Base-by-base conservation (phyloP, 1,140 invertebrate genomes). In the Procambarus virginalis region DNA sequence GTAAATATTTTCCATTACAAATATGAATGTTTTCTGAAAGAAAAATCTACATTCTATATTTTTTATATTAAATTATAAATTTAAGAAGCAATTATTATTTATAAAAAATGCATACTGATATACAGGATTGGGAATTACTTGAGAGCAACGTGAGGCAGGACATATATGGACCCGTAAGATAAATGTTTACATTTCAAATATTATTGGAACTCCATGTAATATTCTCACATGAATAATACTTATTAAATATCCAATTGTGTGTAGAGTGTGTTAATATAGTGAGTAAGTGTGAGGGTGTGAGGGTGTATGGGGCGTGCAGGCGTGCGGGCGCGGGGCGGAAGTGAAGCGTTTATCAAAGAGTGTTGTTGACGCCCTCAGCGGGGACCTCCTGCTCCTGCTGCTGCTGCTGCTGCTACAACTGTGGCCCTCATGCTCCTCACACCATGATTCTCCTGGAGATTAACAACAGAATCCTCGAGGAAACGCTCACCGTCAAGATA, bases 361-460 rank as follows among this genome's bases (percentile, higher is more conserved):
- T 77, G 34, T 34, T 34, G 34, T 34, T 34, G 87, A 78, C 81
- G 81, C 81, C 81, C 81, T 70, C 68, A 14, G 8, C 55, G 75
- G 22, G 46, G 49, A 70, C 70, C 58, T 78, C 58, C 34, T 9
- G 49, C 48, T 49, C 17, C 48, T 81, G 9, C 64, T 73, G n/a
- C 34, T 34, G 64, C 34, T 34, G 14, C 55, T 55, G 12, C 12
- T 55, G 8, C 51, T 12, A 34, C 34, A 34, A 34, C 34, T 34
- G 34, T 48, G 51, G n/a, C 76, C 88, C 81, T 86, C 81, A 89
- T 89, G 88, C 70, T 46, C 60, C 70, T 83, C 49, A n/a, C 91
- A 91, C 45, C 14, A 99, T 99, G 99, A 99, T 99, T 96, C 96
- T 99, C 94, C 95, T 99, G 93, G 99, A 99, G 96, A 98, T 99